phyloP scores from a whole-genome alignment of 2,113 vertebrate species.

The Nothoprocta perdicaria region DNA sequence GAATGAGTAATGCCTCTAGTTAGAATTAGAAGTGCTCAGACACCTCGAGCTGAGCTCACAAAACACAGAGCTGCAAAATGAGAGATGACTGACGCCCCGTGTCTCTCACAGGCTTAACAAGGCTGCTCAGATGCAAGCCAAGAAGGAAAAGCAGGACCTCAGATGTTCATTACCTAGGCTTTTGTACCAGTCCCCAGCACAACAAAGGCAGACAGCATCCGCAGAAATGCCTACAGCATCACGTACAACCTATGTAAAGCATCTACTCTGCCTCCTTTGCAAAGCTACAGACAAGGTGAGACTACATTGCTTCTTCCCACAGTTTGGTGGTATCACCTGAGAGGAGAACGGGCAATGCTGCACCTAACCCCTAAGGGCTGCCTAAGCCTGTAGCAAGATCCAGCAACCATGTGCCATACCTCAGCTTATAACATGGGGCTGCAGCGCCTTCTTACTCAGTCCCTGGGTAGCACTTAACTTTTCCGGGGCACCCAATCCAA shows the following conservation, averaged over 20 bases:
- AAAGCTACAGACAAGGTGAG: background rate
- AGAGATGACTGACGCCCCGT: background rate
- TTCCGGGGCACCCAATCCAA: fast-evolving
- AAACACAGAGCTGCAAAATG: background rate
- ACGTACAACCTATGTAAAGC: background rate
- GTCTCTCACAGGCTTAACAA: background rate
- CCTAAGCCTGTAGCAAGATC: background rate
- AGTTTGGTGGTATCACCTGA: fast-evolving
- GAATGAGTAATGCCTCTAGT: background rate
- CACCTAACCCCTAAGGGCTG: fast-evolving
- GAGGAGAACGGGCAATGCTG: background rate
- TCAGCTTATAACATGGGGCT: fast-evolving
- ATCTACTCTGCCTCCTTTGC: background rate
- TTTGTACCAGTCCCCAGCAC: background rate
- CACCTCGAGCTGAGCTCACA: background rate
- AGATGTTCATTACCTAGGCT: background rate
- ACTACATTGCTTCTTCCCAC: fast-evolving
- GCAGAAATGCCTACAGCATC: background rate
- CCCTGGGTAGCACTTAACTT: background rate
- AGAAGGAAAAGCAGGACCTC: background rate
- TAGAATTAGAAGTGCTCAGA: background rate
- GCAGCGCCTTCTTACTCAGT: background rate
- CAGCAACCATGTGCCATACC: background rate
- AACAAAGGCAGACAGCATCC: background rate
- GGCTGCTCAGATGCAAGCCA: background rate